Base-by-base conservation (phyloP, 2,888 invertebrate species). In the Andrena hattorfiana region DNA sequence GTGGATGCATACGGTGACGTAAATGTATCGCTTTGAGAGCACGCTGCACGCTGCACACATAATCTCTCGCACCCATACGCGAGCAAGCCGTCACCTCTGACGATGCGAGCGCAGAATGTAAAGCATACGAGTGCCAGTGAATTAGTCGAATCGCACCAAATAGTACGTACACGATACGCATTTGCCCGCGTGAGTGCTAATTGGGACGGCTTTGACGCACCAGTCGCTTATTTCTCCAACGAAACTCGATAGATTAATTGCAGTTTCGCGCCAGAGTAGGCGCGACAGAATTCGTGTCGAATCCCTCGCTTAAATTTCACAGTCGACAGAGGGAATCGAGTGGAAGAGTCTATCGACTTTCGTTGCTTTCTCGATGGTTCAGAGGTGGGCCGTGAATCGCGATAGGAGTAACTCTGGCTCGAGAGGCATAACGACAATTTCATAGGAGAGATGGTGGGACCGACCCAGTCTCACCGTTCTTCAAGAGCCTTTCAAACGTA, bases 1-100 rank as follows among this genome's bases (percentile, higher is more conserved):
- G 23, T 10, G 76, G 51, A 64, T 42, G 59, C n/a, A 28, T 20
- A 59, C 63, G 63, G 30, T 59, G 70, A 64, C 51, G 42, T 28
- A 10, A 69, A 75, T 49, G 62, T 26, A 70, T 51, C 51, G 70
- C 79, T 28, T 28, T 48, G 49, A 16, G 49, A 8, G 2, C 6
- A 20, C 30, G n/a, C 23, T 8, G 49, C 0, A 8, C 42, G 5
- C 42, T 4, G 16, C 28, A 2, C 54, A 13, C 16, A 35, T 16
- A 26, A 1, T 32, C 48, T 5, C 20, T 28, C 7, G 8, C 35
- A 54, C 32, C 5, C 67, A 48, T 28, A 30, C 35, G 13, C 48
- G 20, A 16, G 2, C 56, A 6, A 16, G 10, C n/a, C 28, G 20
- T 6, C 30, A 28, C 20, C 10, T 68, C 42, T 16, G 63, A 35